Evolutionary conservation across 2,113 vertebrate genomes (phyloP).

Genomic region (Cephalopholis sonnerati): DNA sequence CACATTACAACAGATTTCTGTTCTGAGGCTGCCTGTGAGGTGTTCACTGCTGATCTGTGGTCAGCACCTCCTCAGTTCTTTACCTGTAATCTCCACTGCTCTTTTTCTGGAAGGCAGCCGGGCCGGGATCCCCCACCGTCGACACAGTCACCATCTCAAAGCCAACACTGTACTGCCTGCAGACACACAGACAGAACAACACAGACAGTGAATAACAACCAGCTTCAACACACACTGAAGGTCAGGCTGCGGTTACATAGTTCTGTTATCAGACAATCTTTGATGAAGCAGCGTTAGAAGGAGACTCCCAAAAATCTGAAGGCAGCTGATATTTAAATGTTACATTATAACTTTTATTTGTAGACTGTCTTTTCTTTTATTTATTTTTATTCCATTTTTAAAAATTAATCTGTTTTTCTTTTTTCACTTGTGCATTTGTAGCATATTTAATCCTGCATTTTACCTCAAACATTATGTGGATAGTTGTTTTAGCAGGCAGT

Average conservation of each 20-base stretch:
- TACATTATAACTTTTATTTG: too few relatives aligned
- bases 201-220: neutral
- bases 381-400: too few relatives aligned
- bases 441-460: too few relatives aligned
- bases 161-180: slow-evolving; percentile 91
- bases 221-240: neutral
- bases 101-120: slow-evolving; percentile 89
- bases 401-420: too few relatives aligned
- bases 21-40: neutral
- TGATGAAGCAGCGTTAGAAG: neutral
- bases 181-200: slow-evolving; percentile 3
- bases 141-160: slow-evolving; percentile 94
- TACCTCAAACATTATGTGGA: too few relatives aligned
- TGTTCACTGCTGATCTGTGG: neutral
- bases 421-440: too few relatives aligned
- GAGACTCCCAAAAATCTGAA: neutral
- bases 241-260: neutral
- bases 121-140: slow-evolving; percentile 86
- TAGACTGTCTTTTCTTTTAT: too few relatives aligned
- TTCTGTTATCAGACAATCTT: neutral
- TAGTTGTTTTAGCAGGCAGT: too few relatives aligned
- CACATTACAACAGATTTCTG: neutral
- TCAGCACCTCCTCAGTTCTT: neutral
- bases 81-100: slow-evolving; percentile 98
- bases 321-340: too few relatives aligned